Conservation (phyloP, 2,797 vertebrate genomes). For the Peromyscus eremicus region DNA sequence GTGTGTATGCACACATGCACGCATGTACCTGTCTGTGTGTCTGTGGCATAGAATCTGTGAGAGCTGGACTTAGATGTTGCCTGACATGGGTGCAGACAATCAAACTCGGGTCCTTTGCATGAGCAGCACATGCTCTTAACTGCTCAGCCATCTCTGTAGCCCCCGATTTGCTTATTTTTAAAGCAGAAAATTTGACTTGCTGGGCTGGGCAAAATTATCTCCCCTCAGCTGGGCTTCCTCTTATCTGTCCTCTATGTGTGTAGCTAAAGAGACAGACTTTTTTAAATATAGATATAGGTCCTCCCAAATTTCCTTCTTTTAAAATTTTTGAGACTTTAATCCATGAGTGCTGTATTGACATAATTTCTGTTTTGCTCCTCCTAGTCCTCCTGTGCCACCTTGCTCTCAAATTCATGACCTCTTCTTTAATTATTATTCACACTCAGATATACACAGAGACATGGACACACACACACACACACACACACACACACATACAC, state of each 20-base stretch:
- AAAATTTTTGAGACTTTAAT: neutral
- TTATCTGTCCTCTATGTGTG: neutral
- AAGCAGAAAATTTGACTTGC: neutral
- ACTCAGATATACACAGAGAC: neutral
- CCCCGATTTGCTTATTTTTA: neutral
- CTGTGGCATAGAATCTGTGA: neutral
- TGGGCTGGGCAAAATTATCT: neutral
- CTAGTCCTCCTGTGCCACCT: neutral
- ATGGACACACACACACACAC: neutral
- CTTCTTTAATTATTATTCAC: neutral
- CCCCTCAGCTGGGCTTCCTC: neutral
- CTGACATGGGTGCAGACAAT: neutral
- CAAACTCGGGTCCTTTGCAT: neutral
- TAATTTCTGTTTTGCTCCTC: neutral
- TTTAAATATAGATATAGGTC: neutral
- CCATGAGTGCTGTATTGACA: neutral
- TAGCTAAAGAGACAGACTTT: neutral
- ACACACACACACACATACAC: neutral
- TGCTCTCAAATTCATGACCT: neutral
- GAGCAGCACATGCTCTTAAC: neutral
- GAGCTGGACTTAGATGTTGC: neutral
- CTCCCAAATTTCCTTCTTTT: neutral
- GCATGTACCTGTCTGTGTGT: neutral
- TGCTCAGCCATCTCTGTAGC: neutral
- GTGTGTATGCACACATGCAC: too few species aligned